Conservation (phyloP, 64 coral and sea anemone species). For the Trachythela sp. region DNA sequence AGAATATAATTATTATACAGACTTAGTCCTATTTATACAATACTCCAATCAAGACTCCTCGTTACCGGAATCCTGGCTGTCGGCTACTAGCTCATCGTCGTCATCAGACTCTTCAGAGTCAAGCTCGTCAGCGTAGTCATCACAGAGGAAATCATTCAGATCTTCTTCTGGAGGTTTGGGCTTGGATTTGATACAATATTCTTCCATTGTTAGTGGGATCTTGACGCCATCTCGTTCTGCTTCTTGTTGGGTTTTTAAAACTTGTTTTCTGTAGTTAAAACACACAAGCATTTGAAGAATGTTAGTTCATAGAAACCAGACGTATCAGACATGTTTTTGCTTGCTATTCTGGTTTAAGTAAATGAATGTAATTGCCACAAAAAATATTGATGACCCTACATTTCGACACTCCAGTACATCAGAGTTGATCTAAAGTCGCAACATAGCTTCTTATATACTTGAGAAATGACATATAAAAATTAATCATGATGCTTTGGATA, state of each 20-base stretch:
- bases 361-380: too few species aligned
- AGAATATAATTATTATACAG: conserved; percentile 7
- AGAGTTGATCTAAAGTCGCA: too few species aligned
- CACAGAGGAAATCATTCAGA: conserved; percentile 90
- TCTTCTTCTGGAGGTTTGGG: conserved; percentile 91
- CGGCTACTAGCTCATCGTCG: conserved; percentile 81
- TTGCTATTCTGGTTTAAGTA: background rate
- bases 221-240: conserved; percentile 95
- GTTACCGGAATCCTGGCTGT: conserved; percentile 96
- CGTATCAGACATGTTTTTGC: background rate
- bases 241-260: conserved; percentile 75
- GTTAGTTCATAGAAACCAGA: background rate
- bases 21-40: background rate
- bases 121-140: conserved; percentile 97
- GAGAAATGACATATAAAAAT: too few species aligned
- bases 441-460: too few species aligned
- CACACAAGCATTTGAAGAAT: background rate
- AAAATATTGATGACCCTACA: too few species aligned
- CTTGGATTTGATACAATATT: conserved; percentile 97
- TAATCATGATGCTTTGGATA: too few species aligned
- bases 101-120: conserved; percentile 75
- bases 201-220: conserved; percentile 90
- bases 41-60: conserved; percentile 75
- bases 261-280: conserved; percentile 76
- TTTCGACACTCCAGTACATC: too few species aligned